A percentile compares a stretch with the other conserved stretches of the same genome.
phyloP scores from a whole-genome alignment of 1,140 invertebrate species.

The Parapsyche elsis region DNA sequence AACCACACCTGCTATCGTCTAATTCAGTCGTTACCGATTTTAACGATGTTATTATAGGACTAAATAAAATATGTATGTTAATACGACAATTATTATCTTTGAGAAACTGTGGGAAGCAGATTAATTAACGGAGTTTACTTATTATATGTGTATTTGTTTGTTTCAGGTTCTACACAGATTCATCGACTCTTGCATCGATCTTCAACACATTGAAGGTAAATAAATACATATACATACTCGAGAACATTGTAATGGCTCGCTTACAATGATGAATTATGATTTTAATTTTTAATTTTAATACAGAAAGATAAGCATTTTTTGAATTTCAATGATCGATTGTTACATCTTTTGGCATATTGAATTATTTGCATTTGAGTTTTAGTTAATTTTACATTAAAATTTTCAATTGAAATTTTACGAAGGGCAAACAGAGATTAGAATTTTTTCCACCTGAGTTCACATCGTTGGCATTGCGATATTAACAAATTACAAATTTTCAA shows the following conservation, averaged over 20 bases:
- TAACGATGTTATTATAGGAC: neutral
- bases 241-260: no score
- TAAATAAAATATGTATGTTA: neutral
- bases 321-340: no score
- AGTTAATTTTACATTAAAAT: no score
- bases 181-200: constrained; percentile 23
- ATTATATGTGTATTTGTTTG: neutral
- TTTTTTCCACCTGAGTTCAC: no score
- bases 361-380: neutral
- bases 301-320: no score
- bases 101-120: neutral
- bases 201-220: constrained; percentile 25
- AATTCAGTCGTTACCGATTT: neutral
- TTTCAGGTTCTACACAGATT: constrained; percentile 24
- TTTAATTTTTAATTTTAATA: no score
- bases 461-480: no score
- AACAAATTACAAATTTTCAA: neutral
- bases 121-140: neutral
- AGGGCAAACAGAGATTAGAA: no score
- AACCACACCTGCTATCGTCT: neutral
- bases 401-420: no score
- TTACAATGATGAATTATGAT: no score
- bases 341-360: no score
- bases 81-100: neutral
- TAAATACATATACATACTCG: neutral